A percentile compares a stretch with the other conserved stretches of the same genome.
These are phyloP conservation scores for Epirrhoe alternata DNA, from an alignment of 2,888 invertebrate species.

Conservation along the genomic window DNA sequence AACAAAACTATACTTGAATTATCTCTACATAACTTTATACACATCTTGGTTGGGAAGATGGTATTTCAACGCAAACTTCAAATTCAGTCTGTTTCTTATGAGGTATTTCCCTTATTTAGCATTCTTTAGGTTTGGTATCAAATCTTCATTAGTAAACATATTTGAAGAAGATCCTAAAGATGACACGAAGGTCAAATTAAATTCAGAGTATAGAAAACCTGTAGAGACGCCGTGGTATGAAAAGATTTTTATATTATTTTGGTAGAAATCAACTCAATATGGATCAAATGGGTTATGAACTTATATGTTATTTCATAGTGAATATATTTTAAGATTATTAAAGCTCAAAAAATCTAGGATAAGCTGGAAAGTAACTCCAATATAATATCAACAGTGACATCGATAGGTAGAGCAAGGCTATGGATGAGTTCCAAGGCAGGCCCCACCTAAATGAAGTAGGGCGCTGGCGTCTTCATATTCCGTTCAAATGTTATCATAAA, in stretches of 20 bases:
- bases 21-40: constrained; percentile 60
- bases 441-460: too few relatives aligned
- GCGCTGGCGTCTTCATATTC: too few relatives aligned
- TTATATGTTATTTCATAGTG: not conserved
- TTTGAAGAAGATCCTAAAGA: constrained; percentile 73
- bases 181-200: constrained; percentile 62
- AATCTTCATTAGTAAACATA: constrained; percentile 86
- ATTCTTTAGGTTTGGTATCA: constrained; percentile 87
- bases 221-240: constrained; percentile 60
- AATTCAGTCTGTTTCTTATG: constrained; percentile 85
- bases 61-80: constrained; percentile 86
- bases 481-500: too few relatives aligned
- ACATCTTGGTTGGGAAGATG: constrained; percentile 81
- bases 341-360: too few relatives aligned
- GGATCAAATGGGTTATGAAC: not conserved
- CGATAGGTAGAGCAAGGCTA: too few relatives aligned
- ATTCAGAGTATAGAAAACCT: constrained; percentile 63
- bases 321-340: not conserved
- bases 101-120: constrained; percentile 89
- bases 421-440: too few relatives aligned
- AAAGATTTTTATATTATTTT: constrained; percentile 54
- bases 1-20: constrained; percentile 58
- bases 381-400: too few relatives aligned
- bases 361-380: too few relatives aligned
- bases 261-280: constrained; percentile 43